A percentile compares a stretch with the other conserved stretches of the same genome.
Evolutionary conservation across 2,113 vertebrate genomes (phyloP).

Genomic region (Capreolus pygargus): DNA sequence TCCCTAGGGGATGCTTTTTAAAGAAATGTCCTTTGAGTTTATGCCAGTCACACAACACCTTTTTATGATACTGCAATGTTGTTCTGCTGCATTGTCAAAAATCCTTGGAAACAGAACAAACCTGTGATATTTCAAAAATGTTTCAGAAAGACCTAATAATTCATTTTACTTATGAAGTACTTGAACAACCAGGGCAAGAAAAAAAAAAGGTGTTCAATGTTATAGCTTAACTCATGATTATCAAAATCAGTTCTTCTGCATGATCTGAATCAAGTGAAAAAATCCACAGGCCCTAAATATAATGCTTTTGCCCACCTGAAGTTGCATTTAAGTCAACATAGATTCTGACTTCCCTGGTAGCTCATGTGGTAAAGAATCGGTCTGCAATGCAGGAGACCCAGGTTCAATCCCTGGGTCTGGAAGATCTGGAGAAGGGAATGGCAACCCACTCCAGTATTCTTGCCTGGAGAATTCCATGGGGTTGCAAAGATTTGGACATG

Average conservation of each 20-base stretch:
- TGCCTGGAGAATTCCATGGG: background rate
- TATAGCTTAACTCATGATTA: background rate
- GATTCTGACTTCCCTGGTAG: background rate
- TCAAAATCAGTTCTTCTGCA: background rate
- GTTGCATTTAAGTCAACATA: background rate
- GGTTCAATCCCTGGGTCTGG: background rate
- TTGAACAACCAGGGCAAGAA: background rate
- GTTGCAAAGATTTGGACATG: background rate
- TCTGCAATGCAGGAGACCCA: background rate
- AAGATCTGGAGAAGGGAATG: background rate
- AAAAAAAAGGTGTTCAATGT: background rate
- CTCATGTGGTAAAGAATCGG: background rate
- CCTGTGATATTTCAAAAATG: background rate
- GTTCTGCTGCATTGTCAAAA: background rate
- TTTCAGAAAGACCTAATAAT: background rate
- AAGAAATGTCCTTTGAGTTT: slow-evolving; percentile 20
- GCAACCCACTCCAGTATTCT: background rate
- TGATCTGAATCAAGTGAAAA: background rate
- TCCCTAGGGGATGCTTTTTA: background rate
- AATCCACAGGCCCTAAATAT: background rate
- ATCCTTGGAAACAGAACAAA: background rate
- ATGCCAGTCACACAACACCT: background rate
- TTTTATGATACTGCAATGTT: background rate
- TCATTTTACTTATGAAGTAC: background rate
- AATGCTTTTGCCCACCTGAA: background rate